These are phyloP conservation scores for Troides oblongomaculatus DNA, from an alignment of 2,888 invertebrate genomes.

Conservation along the genomic window DNA sequence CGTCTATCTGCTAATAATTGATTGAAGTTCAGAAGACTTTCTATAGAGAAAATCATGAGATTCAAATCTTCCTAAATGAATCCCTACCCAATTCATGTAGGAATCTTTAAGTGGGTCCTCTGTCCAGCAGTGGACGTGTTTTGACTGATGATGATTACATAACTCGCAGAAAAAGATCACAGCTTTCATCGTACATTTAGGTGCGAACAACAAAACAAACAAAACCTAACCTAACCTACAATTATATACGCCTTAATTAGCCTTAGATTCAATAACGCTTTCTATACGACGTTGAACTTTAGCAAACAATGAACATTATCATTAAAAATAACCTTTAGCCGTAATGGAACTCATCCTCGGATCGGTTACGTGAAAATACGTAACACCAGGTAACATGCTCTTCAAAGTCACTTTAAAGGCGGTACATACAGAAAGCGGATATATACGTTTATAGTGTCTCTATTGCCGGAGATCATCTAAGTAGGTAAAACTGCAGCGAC, in stretches of 20 bases:
- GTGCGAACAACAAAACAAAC: constrained; percentile 13
- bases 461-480: no score
- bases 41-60: no score
- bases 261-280: constrained; percentile 28
- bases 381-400: constrained; percentile 43
- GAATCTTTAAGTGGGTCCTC: no score
- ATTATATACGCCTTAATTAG: constrained; percentile 26
- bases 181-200: neutral
- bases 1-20: neutral
- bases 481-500: no score
- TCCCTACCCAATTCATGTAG: no score
- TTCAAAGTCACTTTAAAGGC: constrained; percentile 41
- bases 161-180: no score
- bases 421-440: constrained; percentile 1
- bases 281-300: constrained; percentile 33
- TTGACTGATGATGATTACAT: neutral
- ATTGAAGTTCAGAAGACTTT: no score
- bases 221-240: constrained; percentile 2
- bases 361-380: constrained; percentile 40
- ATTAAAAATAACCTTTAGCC: constrained; percentile 39
- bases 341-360: constrained; percentile 28
- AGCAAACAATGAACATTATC: constrained; percentile 31
- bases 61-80: no score
- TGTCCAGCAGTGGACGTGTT: no score
- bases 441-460: no score